A percentile compares a stretch with the other conserved stretches of the same genome.
Evolutionary conservation across 30 jellyfish, hydroid and myxozoan genomes (phyloP).

Genomic region (Aurelia aurita): DNA sequence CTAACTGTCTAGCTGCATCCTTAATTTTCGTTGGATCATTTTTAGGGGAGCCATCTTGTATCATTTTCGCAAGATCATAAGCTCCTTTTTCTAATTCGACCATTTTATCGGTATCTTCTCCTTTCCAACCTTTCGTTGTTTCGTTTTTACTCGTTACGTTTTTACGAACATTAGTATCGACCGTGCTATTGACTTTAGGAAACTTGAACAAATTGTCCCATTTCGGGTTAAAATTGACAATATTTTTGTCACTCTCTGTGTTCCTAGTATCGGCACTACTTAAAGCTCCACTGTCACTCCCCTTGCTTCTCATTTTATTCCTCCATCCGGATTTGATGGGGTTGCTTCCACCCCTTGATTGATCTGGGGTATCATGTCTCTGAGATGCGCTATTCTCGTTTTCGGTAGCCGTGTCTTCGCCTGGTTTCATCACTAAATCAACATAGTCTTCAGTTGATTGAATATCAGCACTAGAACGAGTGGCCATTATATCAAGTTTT

Average conservation of each 20-base stretch:
- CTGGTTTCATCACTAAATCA: constrained; percentile 72
- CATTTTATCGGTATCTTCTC: constrained; percentile 18
- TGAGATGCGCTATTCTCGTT: not conserved
- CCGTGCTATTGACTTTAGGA: constrained; percentile 51
- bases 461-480: constrained; percentile 60
- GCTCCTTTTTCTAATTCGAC: constrained; percentile 30
- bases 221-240: constrained; percentile 14
- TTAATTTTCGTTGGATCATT: constrained; percentile 13
- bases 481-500: constrained; percentile 62
- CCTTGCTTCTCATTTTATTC: not conserved
- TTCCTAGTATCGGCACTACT: not conserved
- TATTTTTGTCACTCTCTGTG: not conserved
- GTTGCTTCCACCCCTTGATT: not conserved
- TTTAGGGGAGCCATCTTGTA: constrained; percentile 20
- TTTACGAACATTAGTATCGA: not conserved
- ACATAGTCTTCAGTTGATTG: constrained; percentile 58
- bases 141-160: constrained; percentile 18
- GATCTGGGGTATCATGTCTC: not conserved
- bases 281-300: not conserved
- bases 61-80: constrained; percentile 24
- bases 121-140: not conserved
- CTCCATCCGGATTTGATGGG: not conserved
- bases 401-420: constrained; percentile 5
- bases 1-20: constrained; percentile 41
- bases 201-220: constrained; percentile 45